phyloP scores from a whole-genome alignment of 2,888 invertebrate species.

The Steinernema hermaphroditum region DNA sequence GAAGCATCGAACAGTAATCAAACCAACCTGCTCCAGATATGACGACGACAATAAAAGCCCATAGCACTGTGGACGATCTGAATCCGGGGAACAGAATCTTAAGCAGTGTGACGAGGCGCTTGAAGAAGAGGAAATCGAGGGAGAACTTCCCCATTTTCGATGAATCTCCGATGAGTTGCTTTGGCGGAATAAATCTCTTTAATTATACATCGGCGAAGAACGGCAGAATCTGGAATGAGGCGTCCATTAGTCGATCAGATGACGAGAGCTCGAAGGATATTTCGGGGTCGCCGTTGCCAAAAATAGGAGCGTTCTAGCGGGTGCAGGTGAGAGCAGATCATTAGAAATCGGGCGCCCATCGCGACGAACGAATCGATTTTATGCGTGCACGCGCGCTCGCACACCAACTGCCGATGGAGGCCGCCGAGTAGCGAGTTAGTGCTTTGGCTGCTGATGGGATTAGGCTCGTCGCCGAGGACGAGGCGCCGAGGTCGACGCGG shows the following conservation, averaged over 20 bases:
- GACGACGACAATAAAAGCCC: constrained; percentile 66
- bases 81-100: constrained; percentile 67
- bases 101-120: constrained; percentile 67
- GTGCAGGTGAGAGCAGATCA: too few species aligned
- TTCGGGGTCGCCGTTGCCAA: too few species aligned
- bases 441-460: not conserved
- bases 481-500: not conserved
- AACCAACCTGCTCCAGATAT: constrained; percentile 67
- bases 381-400: constrained; percentile 19
- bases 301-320: too few species aligned
- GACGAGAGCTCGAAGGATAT: too few species aligned
- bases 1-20: not conserved
- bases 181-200: not conserved
- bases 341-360: not conserved
- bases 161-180: not conserved
- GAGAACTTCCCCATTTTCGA: constrained; percentile 57
- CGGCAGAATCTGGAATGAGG: not conserved
- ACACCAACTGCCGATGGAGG: constrained; percentile 21
- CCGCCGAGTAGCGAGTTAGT: constrained; percentile 22
- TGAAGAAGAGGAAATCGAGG: constrained; percentile 67
- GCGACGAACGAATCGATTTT: constrained; percentile 15
- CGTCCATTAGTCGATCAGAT: not conserved
- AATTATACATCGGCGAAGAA: not conserved
- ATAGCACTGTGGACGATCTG: constrained; percentile 61
- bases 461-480: constrained; percentile 6